Base-by-base conservation (phyloP, 2,113 vertebrate species). In the Phalacrocorax pelagicus region DNA sequence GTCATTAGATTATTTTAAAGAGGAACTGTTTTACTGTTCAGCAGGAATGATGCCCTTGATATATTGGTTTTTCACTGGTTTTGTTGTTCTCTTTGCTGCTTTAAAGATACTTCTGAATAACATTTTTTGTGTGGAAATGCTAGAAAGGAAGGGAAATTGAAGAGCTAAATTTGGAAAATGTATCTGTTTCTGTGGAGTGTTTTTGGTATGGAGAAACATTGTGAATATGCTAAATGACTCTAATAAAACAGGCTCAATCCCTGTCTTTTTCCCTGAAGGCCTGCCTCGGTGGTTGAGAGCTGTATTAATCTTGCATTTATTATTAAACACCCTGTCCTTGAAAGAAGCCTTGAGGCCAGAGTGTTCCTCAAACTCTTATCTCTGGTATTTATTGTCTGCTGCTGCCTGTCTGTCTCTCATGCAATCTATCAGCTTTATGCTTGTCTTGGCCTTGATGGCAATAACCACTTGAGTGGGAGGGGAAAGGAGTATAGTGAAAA, bases 301-400 rank as follows among this genome's bases (percentile, higher is more conserved):
- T 52, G 12, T 12, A 77, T 93, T 96, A 59, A 94, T 93, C 63
- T 70, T 81, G 40, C 83, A 85, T 97, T 96, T 92, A 91, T 98
- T 97, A 97, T 91, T 92, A 86, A 97, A 94, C 92, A 95, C 79
- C 54, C 75, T 73, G 57, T 70, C 88, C 91, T 93, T 54, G 72
- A 52, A 77, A 97, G 63, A 58, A 82, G 94, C 91, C 93, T 84
- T 0, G 42, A 90, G 91, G 73, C 93, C 91, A 83, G 58, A 15
- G 69, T 91, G 79, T 84, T 94, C 42, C 90, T 81, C 20, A 4
- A 75, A 73, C 81, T 94, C 70, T 81, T 51, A 7, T 89, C 66
- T 55, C 71, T 51, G 67, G 18, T 55, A 57, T 97, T 96, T 95
- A 79, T 96, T 82, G 67, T 91, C 86, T 96, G 0, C 29, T 92